Percentiles rank a stretch among this genome's conserved stretches.
phyloP scores from a whole-genome alignment of 2,113 vertebrate species.

The Phoenicopterus ruber region DNA sequence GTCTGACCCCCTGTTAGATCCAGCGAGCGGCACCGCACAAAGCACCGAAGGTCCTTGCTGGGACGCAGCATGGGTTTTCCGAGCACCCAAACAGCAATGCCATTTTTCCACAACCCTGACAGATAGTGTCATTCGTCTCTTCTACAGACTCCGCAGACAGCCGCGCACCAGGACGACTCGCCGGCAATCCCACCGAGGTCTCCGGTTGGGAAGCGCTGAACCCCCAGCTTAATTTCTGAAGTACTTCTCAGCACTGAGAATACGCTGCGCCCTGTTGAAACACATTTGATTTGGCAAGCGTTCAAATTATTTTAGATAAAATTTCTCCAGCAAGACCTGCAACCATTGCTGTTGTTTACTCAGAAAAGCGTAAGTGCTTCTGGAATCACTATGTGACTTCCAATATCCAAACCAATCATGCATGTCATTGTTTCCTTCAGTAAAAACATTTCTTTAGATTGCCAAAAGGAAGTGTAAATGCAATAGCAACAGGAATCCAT shows the following conservation, averaged over 20 bases:
- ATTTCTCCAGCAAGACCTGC: not conserved
- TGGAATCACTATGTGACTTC: not conserved
- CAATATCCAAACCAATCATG: not conserved
- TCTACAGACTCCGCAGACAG: not conserved
- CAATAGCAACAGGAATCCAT: not conserved
- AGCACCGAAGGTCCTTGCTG: not conserved
- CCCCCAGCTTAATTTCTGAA: not conserved
- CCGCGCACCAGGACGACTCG: fast-evolving
- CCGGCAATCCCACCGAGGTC: not conserved
- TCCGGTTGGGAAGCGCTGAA: fast-evolving
- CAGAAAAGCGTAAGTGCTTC: not conserved
- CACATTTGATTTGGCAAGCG: not conserved
- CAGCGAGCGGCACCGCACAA: fast-evolving
- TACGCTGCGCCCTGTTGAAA: not conserved
- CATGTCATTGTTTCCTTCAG: not conserved
- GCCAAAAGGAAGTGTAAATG: not conserved
- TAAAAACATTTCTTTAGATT: not conserved
- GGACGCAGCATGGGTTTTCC: fast-evolving
- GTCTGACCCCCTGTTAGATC: not conserved
- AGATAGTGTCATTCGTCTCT: fast-evolving
- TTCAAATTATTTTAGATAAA: not conserved
- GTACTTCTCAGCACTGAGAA: not conserved
- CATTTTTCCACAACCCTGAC: fast-evolving
- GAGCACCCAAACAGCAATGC: fast-evolving
- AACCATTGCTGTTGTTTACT: not conserved